These are phyloP conservation scores for Antheraea mylitta DNA, from an alignment of 1,140 invertebrate genomes.

Conservation along the genomic window DNA sequence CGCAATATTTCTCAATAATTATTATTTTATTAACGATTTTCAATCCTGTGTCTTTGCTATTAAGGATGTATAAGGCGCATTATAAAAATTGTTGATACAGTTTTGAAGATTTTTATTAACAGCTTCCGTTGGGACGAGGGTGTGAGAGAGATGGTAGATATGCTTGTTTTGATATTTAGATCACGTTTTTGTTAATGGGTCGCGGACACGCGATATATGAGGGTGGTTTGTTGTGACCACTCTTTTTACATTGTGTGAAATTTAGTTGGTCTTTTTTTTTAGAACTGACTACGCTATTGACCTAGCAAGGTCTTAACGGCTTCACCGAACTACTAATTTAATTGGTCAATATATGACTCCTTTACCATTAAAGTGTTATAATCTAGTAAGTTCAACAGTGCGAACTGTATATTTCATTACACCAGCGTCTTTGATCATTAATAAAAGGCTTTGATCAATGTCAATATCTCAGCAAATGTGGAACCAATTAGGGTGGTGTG, in stretches of 20 bases:
- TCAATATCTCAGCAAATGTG: too few species aligned
- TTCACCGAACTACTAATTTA: too few species aligned
- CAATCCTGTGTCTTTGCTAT: background rate
- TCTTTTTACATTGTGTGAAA: constrained; percentile 1
- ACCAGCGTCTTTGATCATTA: too few species aligned
- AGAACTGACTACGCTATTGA: too few species aligned
- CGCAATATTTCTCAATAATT: background rate
- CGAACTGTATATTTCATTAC: too few species aligned
- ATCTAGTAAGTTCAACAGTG: too few species aligned
- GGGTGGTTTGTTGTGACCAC: constrained; percentile 44
- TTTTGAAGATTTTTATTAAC: constrained; percentile 22
- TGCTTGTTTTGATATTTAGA: constrained; percentile 38
- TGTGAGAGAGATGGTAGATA: constrained; percentile 36
- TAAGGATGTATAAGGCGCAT: constrained; percentile 7
- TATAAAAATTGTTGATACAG: background rate
- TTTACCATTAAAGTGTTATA: too few species aligned
- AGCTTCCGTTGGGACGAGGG: constrained; percentile 36
- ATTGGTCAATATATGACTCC: too few species aligned
- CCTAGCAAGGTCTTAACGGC: too few species aligned
- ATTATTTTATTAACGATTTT: background rate
- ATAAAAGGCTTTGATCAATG: too few species aligned
- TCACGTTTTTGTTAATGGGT: constrained; percentile 45
- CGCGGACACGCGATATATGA: constrained; percentile 31
- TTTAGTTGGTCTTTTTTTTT: too few species aligned
- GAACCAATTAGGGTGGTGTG: too few species aligned